phyloP scores from a whole-genome alignment of 2,797 vertebrate genomes.

The Choloepus didactylus region DNA sequence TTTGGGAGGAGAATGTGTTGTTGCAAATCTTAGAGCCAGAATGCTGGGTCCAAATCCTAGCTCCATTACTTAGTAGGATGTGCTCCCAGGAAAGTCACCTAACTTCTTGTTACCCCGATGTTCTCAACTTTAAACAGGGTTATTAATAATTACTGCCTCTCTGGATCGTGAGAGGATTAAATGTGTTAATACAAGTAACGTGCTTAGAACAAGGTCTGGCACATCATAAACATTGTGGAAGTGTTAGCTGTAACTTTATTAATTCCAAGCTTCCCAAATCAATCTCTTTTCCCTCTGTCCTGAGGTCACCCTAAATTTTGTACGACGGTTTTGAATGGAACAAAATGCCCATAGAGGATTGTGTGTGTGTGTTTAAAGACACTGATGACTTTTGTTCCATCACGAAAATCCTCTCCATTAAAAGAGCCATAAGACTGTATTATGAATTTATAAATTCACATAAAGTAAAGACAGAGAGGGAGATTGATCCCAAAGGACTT shows the following conservation, averaged over 20 bases:
- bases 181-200: not conserved
- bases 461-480: slow-evolving; percentile 54
- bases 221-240: not conserved
- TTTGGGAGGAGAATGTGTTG: not conserved
- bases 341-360: not conserved
- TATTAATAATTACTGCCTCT: not conserved
- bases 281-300: not conserved
- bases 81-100: not conserved
- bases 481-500: slow-evolving; percentile 67
- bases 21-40: not conserved
- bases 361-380: not conserved
- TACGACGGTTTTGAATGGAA: not conserved
- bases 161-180: not conserved
- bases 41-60: not conserved
- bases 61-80: not conserved
- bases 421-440: not conserved
- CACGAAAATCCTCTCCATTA: not conserved
- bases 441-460: slow-evolving; percentile 66
- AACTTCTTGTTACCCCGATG: not conserved
- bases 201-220: not conserved
- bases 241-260: not conserved
- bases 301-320: not conserved
- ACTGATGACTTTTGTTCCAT: not conserved
- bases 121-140: not conserved
- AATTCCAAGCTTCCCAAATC: not conserved